phyloP scores from a whole-genome alignment of 2,888 invertebrate genomes.

The Ptychoptera albimana region DNA sequence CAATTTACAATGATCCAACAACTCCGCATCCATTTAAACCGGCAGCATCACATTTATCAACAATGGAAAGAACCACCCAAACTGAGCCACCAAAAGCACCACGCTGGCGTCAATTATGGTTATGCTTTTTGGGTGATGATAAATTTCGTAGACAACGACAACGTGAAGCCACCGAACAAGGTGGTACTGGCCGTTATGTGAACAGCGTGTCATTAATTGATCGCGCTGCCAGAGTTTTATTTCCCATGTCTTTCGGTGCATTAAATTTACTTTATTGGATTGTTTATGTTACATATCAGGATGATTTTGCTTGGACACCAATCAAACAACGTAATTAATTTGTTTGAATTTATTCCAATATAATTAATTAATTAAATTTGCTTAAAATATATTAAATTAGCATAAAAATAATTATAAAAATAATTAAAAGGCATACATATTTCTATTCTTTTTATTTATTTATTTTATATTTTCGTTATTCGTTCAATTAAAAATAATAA shows the following conservation, averaged over 20 bases:
- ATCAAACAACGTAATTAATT: slow-evolving; percentile 3
- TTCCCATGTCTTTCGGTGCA: slow-evolving; percentile 72
- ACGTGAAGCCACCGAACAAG: slow-evolving; percentile 42
- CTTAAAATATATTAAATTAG: too few species aligned
- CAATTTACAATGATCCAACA: slow-evolving; percentile 37
- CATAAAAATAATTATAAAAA: too few species aligned
- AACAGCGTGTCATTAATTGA: slow-evolving; percentile 82
- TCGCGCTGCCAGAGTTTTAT: slow-evolving; percentile 60
- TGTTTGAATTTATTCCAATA: too few species aligned
- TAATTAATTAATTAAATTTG: too few species aligned
- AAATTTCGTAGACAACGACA: slow-evolving; percentile 57
- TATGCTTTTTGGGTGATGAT: slow-evolving; percentile 65
- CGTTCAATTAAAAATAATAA: too few species aligned
- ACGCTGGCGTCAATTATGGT: slow-evolving; percentile 62
- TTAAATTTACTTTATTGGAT: slow-evolving; percentile 86
- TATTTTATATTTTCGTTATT: too few species aligned
- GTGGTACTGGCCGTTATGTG: slow-evolving; percentile 38
- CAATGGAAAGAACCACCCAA: slow-evolving; percentile 71
- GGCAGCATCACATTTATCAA: slow-evolving; percentile 30
- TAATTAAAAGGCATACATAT: too few species aligned
- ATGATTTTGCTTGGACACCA: slow-evolving; percentile 38
- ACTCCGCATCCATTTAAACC: neutral
- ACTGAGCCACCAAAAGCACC: slow-evolving; percentile 56
- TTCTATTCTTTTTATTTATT: too few species aligned
- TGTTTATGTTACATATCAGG: slow-evolving; percentile 62